These are phyloP conservation scores for Ochropleura plecta DNA, from an alignment of 2,888 invertebrate genomes.

Conservation along the genomic window DNA sequence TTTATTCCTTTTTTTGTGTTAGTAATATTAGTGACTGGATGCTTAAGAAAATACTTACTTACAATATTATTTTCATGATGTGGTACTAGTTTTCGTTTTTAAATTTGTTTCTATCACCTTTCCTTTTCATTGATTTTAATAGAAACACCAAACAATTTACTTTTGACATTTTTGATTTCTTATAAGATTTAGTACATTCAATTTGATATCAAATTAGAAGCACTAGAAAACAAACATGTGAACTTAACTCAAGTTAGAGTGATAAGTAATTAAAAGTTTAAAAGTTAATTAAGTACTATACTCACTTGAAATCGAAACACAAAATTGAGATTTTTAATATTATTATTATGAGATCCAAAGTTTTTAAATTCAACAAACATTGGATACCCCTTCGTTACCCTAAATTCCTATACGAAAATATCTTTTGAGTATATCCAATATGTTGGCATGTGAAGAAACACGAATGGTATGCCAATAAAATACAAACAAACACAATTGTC, in stretches of 20 bases:
- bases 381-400: background rate
- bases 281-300: too few species aligned
- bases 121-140: background rate
- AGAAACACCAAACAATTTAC: background rate
- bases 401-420: background rate
- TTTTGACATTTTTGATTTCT: background rate
- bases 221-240: background rate
- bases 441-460: constrained; percentile 1
- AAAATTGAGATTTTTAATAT: background rate
- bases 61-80: background rate
- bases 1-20: constrained; percentile 22
- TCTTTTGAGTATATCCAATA: background rate
- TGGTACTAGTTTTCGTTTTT: constrained; percentile 1
- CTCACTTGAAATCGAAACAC: background rate
- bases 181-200: background rate
- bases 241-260: background rate
- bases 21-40: constrained; percentile 19
- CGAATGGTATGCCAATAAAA: constrained; percentile 1
- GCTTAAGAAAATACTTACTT: constrained; percentile 38
- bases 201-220: background rate
- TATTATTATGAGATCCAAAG: background rate
- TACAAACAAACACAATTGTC: constrained; percentile 10
- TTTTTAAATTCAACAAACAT: background rate
- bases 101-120: background rate
- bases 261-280: background rate